Evolutionary conservation across 2,888 invertebrate genomes (phyloP).

Genomic region (Cotesia congregata): DNA sequence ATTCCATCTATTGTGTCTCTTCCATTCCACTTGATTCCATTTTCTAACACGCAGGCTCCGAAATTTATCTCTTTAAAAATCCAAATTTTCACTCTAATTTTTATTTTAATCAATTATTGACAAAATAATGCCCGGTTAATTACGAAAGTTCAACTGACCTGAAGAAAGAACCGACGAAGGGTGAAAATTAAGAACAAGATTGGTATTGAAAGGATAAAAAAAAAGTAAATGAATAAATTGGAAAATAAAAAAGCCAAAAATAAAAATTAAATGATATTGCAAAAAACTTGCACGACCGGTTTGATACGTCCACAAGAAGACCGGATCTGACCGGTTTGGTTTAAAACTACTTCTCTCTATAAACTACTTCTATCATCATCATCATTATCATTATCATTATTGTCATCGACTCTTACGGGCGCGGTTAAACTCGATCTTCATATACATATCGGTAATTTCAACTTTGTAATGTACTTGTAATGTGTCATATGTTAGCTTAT

Average conservation of each 20-base stretch:
- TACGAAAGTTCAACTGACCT: constrained; percentile 18
- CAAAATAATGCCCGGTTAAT: not conserved
- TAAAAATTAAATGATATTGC: constrained; percentile 15
- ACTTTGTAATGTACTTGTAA: not conserved
- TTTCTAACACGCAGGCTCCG: constrained; percentile 23
- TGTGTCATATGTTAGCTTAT: constrained; percentile 7
- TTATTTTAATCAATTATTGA: no score
- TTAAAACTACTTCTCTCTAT: constrained; percentile 57
- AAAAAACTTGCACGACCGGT: constrained; percentile 63
- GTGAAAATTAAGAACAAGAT: constrained; percentile 17
- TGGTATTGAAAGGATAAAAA: constrained; percentile 6
- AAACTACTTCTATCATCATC: constrained; percentile 52
- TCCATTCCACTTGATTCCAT: not conserved
- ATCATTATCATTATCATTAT: constrained; percentile 43
- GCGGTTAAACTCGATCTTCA: constrained; percentile 45
- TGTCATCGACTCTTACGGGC: constrained; percentile 43
- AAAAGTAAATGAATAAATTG: constrained; percentile 4
- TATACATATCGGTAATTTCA: constrained; percentile 26
- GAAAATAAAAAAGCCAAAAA: not conserved
- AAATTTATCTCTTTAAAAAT: constrained; percentile 30
- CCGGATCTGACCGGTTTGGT: constrained; percentile 63
- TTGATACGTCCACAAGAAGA: constrained; percentile 48
- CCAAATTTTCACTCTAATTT: not conserved
- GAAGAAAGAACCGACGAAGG: constrained; percentile 11
- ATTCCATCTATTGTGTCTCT: not conserved